Evolutionary conservation across 2,888 invertebrate genomes (phyloP).

Genomic region (Eupithecia exiguata): DNA sequence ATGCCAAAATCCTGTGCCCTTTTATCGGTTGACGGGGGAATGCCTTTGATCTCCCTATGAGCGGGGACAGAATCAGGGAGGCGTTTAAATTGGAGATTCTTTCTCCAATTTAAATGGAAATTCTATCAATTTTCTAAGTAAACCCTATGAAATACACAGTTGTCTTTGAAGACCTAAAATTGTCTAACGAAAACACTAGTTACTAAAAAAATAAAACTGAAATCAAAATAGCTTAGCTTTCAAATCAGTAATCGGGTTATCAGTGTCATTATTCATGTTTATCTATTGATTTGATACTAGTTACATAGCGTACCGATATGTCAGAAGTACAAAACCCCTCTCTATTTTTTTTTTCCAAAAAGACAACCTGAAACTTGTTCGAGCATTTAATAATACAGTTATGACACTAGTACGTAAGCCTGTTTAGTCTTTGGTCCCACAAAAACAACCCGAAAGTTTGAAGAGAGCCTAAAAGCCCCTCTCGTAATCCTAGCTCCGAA

Average conservation of each 20-base stretch:
- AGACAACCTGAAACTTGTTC: background rate
- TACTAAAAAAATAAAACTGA: background rate
- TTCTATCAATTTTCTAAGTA: background rate
- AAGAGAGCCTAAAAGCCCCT: slow-evolving; percentile 20
- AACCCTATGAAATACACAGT: background rate
- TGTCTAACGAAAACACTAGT: background rate
- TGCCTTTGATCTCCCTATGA: slow-evolving; percentile 71
- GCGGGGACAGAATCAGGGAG: slow-evolving; percentile 15
- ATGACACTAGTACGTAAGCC: background rate
- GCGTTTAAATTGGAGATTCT: background rate
- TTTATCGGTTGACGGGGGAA: slow-evolving; percentile 72
- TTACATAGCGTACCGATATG: background rate
- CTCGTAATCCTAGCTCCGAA: slow-evolving; percentile 27
- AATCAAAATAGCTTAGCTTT: background rate
- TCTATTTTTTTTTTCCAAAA: background rate
- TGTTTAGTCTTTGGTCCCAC: background rate
- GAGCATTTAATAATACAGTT: background rate
- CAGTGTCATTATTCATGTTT: background rate
- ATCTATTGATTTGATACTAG: background rate
- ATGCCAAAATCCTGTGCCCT: slow-evolving; percentile 64
- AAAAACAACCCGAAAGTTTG: slow-evolving; percentile 2
- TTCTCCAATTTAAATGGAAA: background rate
- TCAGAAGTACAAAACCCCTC: background rate
- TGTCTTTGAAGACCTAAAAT: background rate
- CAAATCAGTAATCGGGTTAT: background rate